phyloP scores from a whole-genome alignment of 2,797 vertebrate species.

The Cirrhinus molitorella region DNA sequence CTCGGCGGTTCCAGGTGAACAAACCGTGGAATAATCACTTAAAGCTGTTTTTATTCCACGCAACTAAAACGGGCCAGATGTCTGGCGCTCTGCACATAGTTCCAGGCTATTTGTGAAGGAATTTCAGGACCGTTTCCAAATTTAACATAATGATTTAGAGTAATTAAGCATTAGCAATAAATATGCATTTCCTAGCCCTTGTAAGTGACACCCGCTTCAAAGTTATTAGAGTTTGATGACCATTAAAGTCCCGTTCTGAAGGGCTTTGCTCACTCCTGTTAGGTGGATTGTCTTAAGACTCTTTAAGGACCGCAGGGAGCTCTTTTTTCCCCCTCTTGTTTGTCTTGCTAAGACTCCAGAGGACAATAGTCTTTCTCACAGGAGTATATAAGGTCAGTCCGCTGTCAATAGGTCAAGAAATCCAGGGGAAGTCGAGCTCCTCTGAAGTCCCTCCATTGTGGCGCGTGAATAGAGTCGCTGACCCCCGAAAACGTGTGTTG shows the following conservation, averaged over 20 bases:
- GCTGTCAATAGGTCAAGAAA: slow-evolving; percentile 60
- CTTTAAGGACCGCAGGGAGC: slow-evolving; percentile 54
- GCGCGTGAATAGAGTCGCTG: slow-evolving; percentile 54
- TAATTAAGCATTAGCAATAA: not conserved
- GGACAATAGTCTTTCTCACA: slow-evolving; percentile 61
- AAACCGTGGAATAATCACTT: not conserved
- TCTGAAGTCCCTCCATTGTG: slow-evolving; percentile 59
- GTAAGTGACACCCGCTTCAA: not conserved
- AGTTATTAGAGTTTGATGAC: slow-evolving; percentile 10
- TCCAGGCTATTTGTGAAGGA: slow-evolving; percentile 17
- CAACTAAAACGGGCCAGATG: not conserved
- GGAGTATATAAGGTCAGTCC: slow-evolving; percentile 63
- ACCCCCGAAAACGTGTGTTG: slow-evolving; percentile 61
- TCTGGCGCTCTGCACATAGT: slow-evolving; percentile 2
- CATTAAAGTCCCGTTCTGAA: not conserved
- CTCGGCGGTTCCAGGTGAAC: slow-evolving; percentile 27
- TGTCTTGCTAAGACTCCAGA: slow-evolving; percentile 41
- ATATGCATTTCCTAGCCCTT: not conserved
- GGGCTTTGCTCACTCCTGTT: not conserved
- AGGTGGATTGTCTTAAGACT: slow-evolving; percentile 42
- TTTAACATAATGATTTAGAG: not conserved
- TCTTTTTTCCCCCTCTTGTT: slow-evolving; percentile 24
- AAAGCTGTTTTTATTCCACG: not conserved
- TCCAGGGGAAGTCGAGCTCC: slow-evolving; percentile 58
- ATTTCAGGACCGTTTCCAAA: slow-evolving; percentile 19